Percentiles rank a stretch among this genome's conserved stretches.
These are phyloP conservation scores for Casuarius casuarius DNA, from an alignment of 2,113 vertebrate genomes.

Conservation along the genomic window DNA sequence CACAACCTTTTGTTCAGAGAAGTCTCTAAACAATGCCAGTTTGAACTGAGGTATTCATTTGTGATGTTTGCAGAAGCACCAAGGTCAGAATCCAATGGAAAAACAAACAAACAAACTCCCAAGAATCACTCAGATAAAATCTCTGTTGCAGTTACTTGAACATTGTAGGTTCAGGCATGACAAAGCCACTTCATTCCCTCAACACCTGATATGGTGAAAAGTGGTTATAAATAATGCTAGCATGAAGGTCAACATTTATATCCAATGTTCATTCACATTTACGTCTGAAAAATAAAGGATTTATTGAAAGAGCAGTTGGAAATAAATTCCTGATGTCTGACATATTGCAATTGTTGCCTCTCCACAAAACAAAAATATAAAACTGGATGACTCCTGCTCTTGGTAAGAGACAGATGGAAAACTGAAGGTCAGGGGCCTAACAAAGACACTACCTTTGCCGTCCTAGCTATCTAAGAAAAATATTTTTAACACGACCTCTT, in stretches of 20 bases:
- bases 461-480: background rate
- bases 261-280: constrained; percentile 44
- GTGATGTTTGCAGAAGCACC: background rate
- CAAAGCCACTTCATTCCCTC: constrained; percentile 32
- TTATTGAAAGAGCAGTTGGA: constrained; percentile 19
- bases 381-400: background rate
- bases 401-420: background rate
- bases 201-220: constrained; percentile 12
- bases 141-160: background rate
- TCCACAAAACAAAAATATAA: background rate
- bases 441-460: background rate
- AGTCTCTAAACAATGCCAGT: background rate
- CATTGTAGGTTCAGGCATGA: background rate
- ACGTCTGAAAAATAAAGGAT: background rate
- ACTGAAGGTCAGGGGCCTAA: background rate
- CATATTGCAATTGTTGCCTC: background rate
- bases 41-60: background rate
- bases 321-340: constrained; percentile 21
- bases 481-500: background rate
- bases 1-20: background rate
- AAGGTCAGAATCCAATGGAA: constrained; percentile 21
- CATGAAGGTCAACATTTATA: constrained; percentile 47
- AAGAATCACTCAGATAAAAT: background rate
- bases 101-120: background rate
- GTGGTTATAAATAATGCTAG: constrained; percentile 16